Conservation (phyloP, 2,113 vertebrate species). For the Hydrochoerus hydrochaeris region DNA sequence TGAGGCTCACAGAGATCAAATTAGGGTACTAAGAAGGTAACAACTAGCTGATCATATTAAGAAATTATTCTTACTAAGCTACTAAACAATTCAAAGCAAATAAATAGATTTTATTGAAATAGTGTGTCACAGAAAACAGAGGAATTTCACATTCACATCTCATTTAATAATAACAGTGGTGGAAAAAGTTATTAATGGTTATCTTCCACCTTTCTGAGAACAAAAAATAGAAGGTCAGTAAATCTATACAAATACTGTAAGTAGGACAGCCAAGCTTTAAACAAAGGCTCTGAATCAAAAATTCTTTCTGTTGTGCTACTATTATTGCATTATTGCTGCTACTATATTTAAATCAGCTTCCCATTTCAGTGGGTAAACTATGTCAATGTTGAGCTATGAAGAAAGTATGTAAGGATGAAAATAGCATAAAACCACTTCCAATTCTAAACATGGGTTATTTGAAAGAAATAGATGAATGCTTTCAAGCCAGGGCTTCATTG, state of each 20-base stretch:
- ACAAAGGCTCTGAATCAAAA: constrained; percentile 26
- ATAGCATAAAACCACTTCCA: background rate
- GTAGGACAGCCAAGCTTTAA: background rate
- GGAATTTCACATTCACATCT: background rate
- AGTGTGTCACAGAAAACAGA: background rate
- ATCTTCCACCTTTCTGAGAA: background rate
- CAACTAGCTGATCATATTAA: constrained; percentile 55
- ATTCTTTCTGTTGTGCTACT: background rate
- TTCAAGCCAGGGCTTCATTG: background rate
- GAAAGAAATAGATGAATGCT: background rate
- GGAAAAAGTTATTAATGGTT: background rate
- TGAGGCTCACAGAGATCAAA: constrained; percentile 26
- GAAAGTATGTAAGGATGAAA: constrained; percentile 14
- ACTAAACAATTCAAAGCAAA: constrained; percentile 44
- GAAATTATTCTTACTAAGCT: constrained; percentile 52
- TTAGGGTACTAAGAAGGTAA: background rate
- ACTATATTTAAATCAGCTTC: background rate
- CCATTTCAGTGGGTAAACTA: constrained; percentile 22
- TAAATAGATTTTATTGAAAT: background rate
- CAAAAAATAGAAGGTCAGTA: background rate
- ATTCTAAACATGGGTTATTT: constrained; percentile 20
- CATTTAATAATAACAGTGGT: constrained; percentile 4
- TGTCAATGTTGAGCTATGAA: background rate
- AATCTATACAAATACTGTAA: background rate
- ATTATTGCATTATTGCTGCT: background rate